Conservation (phyloP, 2,113 vertebrate genomes). For the Campylomormyrus numenius region DNA sequence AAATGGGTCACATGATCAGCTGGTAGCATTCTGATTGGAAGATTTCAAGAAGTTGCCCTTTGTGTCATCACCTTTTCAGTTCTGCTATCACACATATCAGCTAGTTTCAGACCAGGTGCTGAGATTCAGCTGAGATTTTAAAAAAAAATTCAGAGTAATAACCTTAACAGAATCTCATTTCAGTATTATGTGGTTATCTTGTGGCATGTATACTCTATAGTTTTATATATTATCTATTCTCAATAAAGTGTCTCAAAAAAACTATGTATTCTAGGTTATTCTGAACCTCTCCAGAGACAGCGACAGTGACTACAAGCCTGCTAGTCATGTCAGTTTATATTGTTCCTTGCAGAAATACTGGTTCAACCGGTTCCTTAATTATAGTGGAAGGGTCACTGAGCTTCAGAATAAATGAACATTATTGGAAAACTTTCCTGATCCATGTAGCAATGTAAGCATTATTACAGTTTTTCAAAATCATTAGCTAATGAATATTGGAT, state of each 20-base stretch:
- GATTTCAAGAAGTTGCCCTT: neutral
- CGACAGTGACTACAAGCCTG: neutral
- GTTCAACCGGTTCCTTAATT: neutral
- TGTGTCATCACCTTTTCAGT: neutral
- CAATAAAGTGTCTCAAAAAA: neutral
- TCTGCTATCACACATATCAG: neutral
- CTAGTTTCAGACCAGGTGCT: neutral
- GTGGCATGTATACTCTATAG: neutral
- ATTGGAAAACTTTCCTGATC: neutral
- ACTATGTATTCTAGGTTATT: neutral
- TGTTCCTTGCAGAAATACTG: neutral
- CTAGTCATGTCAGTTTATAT: neutral
- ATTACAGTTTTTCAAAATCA: neutral
- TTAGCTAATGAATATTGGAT: conserved; percentile 5
- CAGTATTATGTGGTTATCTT: neutral
- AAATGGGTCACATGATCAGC: neutral
- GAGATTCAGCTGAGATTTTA: neutral
- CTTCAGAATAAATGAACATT: neutral
- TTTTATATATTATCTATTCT: neutral
- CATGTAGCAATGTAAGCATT: neutral
- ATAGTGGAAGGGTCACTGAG: neutral
- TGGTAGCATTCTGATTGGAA: neutral
- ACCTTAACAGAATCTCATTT: neutral
- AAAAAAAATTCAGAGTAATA: neutral
- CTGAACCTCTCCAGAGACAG: neutral